phyloP scores from a whole-genome alignment of 1,140 invertebrate species.

The Eriocheir sinensis region DNA sequence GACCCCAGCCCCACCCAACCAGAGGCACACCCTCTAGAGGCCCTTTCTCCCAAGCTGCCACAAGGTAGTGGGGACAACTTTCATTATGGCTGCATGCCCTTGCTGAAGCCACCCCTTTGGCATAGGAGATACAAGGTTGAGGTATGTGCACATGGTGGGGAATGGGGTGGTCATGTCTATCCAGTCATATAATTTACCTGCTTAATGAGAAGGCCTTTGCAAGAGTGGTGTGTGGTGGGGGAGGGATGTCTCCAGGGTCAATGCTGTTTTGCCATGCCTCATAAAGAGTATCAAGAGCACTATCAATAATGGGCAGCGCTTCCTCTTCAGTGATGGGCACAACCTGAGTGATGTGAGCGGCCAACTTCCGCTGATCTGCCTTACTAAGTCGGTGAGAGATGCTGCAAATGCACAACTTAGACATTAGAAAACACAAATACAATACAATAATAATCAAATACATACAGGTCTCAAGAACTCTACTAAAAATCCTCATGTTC shows the following conservation, averaged over 20 bases:
- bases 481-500: too few relatives aligned
- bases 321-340: conserved; percentile 54
- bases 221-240: conserved; percentile 25
- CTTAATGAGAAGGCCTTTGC: not conserved
- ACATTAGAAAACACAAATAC: not conserved
- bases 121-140: too few relatives aligned
- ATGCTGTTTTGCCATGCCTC: conserved; percentile 36
- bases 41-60: too few relatives aligned
- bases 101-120: not conserved
- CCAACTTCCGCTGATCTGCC: conserved; percentile 58
- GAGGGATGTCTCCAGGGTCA: conserved; percentile 46
- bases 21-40: too few relatives aligned
- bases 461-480: not conserved
- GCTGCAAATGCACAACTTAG: conserved; percentile 43
- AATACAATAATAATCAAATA: not conserved
- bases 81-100: too few relatives aligned
- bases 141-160: not conserved
- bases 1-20: too few relatives aligned
- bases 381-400: conserved; percentile 63
- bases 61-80: too few relatives aligned
- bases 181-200: not conserved
- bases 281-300: conserved; percentile 24
- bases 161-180: too few relatives aligned
- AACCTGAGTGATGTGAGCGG: conserved; percentile 50
- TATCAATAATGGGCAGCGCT: conserved; percentile 40